phyloP scores from a whole-genome alignment of 2,113 vertebrate genomes.

The Eubucco bourcierii region DNA sequence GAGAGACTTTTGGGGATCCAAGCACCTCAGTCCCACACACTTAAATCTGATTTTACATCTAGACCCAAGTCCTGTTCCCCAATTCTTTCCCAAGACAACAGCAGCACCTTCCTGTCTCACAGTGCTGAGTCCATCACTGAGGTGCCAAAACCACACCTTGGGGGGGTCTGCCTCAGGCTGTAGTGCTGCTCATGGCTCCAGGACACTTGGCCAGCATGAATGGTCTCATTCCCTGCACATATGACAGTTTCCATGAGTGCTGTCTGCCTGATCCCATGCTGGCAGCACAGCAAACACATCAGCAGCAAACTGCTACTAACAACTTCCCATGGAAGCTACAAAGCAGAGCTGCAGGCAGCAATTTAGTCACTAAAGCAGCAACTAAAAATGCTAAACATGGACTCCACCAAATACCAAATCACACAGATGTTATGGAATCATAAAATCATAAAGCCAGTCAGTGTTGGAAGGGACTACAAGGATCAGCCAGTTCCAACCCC shows the following conservation, averaged over 20 bases:
- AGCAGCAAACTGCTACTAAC: neutral
- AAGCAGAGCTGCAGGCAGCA: neutral
- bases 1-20: neutral
- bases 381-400: neutral
- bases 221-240: neutral
- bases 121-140: neutral
- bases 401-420: neutral
- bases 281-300: neutral
- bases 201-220: neutral
- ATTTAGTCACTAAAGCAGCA: neutral
- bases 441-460: too few species aligned
- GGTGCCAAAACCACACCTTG: neutral
- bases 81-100: neutral
- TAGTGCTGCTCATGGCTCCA: neutral
- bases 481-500: too few species aligned
- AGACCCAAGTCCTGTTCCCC: neutral
- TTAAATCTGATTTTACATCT: neutral
- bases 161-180: neutral
- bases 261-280: neutral
- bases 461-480: too few species aligned
- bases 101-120: neutral
- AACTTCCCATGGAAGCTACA: neutral
- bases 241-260: rapidly evolving
- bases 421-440: neutral
- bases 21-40: neutral